These are phyloP conservation scores for Psilopogon haemacephalus DNA, from an alignment of 2,113 vertebrate genomes.

Conservation along the genomic window DNA sequence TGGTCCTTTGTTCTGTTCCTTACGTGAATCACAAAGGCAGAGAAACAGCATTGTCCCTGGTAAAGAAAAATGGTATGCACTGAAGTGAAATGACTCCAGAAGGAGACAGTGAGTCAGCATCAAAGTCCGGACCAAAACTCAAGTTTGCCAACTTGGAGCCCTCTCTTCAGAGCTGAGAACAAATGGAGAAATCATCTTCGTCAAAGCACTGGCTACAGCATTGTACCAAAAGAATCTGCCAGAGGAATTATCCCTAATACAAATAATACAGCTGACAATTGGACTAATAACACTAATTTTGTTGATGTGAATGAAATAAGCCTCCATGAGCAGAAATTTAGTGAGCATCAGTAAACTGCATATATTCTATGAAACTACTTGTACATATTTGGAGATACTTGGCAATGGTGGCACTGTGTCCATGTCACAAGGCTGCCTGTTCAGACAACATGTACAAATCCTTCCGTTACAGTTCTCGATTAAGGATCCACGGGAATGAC, in stretches of 20 bases:
- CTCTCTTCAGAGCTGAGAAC: neutral
- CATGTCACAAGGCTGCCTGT: neutral
- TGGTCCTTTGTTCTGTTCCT: neutral
- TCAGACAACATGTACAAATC: neutral
- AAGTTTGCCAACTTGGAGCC: neutral
- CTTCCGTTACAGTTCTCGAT: neutral
- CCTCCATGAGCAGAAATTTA: neutral
- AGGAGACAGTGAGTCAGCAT: constrained; percentile 40
- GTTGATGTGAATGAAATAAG: neutral
- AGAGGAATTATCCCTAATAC: neutral
- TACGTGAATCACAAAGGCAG: neutral
- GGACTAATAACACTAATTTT: neutral
- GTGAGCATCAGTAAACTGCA: neutral
- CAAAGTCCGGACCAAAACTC: constrained; percentile 2
- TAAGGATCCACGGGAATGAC: neutral
- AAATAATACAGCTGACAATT: neutral
- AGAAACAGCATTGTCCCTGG: neutral
- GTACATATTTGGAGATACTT: neutral
- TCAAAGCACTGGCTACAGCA: neutral
- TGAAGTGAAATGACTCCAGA: neutral
- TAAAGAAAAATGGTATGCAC: constrained; percentile 5
- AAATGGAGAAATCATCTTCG: neutral
- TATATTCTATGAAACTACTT: neutral
- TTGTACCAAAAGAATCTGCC: neutral
- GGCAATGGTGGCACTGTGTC: neutral